phyloP scores from a whole-genome alignment of 2,113 vertebrate genomes.

The Cyphomyrus plagiostoma region DNA sequence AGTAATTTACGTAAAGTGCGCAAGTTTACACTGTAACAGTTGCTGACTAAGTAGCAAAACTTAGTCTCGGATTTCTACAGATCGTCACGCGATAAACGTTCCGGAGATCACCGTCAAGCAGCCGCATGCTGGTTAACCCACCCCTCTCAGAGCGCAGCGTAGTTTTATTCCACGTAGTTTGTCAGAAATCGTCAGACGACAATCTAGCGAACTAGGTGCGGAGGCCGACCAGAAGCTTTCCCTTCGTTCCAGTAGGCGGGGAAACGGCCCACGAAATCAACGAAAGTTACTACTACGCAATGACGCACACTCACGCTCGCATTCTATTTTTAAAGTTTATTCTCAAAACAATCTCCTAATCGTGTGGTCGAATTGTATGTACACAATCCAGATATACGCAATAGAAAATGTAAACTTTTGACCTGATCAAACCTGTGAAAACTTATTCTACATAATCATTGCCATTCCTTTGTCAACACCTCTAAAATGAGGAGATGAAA shows the following conservation, averaged over 20 bases:
- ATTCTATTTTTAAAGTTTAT: neutral
- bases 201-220: neutral
- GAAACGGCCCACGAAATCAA: neutral
- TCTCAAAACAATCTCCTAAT: neutral
- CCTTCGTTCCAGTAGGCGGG: neutral
- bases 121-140: neutral
- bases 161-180: slow-evolving; percentile 25
- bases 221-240: slow-evolving; percentile 14
- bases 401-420: neutral
- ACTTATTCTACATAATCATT: neutral
- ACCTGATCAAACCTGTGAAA: neutral
- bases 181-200: neutral
- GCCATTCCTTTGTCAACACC: neutral
- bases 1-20: slow-evolving; percentile 3
- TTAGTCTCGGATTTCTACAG: neutral
- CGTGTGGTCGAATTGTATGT: neutral
- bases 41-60: neutral
- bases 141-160: neutral
- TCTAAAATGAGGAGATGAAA: neutral
- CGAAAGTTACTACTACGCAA: neutral
- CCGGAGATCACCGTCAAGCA: neutral
- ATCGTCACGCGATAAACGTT: neutral
- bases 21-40: neutral
- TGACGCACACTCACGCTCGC: neutral
- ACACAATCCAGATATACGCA: neutral